A percentile compares a stretch with the other conserved stretches of the same genome.
Conservation (phyloP, 2,888 invertebrate genomes). For the Mamestra brassicae region DNA sequence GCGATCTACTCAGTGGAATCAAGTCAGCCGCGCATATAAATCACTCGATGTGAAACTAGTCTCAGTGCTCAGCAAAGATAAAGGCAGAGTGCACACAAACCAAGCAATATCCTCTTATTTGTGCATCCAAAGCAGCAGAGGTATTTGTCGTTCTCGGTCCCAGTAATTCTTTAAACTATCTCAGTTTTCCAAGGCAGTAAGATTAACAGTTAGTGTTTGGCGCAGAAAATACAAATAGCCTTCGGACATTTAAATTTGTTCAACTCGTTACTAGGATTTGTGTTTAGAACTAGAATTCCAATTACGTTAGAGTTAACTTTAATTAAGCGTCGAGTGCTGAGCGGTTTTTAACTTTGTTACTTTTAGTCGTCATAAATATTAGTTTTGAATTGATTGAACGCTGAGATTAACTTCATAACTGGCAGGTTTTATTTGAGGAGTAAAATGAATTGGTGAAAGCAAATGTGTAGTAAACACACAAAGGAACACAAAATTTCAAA, state of each 20-base stretch:
- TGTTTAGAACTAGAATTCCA: conserved; percentile 63
- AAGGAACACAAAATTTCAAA: background rate
- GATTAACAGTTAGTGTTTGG: conserved; percentile 65
- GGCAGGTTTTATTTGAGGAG: background rate
- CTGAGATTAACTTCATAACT: background rate
- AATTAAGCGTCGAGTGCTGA: conserved; percentile 48
- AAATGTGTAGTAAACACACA: background rate
- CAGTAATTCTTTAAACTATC: conserved; percentile 58
- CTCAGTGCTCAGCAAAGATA: conserved; percentile 40
- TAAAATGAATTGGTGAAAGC: too few species aligned
- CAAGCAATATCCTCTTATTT: conserved; percentile 34
- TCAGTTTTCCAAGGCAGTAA: conserved; percentile 62
- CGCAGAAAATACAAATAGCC: conserved; percentile 69
- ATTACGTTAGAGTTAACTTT: conserved; percentile 56
- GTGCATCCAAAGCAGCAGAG: conserved; percentile 33
- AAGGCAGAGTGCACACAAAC: conserved; percentile 48
- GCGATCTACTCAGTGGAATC: conserved; percentile 12
- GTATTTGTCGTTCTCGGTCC: conserved; percentile 38
- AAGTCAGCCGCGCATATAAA: conserved; percentile 33
- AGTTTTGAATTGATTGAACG: background rate
- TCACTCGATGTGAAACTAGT: conserved; percentile 42
- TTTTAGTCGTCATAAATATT: conserved; percentile 18
- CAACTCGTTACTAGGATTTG: conserved; percentile 64
- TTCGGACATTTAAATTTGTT: conserved; percentile 68
- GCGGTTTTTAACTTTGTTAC: conserved; percentile 40